Evolutionary conservation across 2,797 vertebrate species (phyloP), one percentile per base, ranked within the genome.

Genomic region (Calcarius lapponicus): DNA sequence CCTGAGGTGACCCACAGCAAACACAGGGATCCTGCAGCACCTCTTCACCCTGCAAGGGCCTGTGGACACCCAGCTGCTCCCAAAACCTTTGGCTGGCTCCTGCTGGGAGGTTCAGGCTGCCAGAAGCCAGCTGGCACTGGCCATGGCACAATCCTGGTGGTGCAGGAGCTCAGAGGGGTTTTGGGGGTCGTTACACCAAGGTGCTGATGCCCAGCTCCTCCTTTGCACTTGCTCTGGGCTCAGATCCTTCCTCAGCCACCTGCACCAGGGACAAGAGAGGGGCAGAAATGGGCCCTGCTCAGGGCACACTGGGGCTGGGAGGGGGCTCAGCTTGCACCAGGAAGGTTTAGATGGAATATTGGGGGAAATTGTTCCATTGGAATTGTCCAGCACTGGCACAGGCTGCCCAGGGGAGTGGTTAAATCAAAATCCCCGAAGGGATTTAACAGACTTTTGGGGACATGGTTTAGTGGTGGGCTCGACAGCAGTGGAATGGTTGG

Each of bases 211-310:
- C 10, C 2, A 0, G 20, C 36, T 86, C 45, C 43, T 86, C 45
- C 50, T 40, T 70, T 3, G 21, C 1, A 1, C 65, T 51, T 1
- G 2, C 40, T 24, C 16, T 1, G 11, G 0, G 13, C 7, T 93
- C 53, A 1, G 25, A 2, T 57, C 60, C 69, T 26, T 94, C 93
- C 80, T 81, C 18, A 1, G 65, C 5, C 62, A 12, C 87, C 96
- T 96, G 84, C 3, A 1, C 5, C 45, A 22, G 42, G 60, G 58
- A 58, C 10, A 15, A 0, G 74, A 60, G 66, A 58, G 31, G 42
- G 67, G n/a, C n/a, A 81, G 34, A 38, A 56, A 56, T 0, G 31
- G 21, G 53, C 8, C 31, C 51, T 31, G 1, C 43, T 12, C 2
- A 5, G 57, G 48, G 34, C 48, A 38, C 17, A 17, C 3, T 1